Conservation (phyloP, 2,797 vertebrate genomes). For the Fistularia commersonii region DNA sequence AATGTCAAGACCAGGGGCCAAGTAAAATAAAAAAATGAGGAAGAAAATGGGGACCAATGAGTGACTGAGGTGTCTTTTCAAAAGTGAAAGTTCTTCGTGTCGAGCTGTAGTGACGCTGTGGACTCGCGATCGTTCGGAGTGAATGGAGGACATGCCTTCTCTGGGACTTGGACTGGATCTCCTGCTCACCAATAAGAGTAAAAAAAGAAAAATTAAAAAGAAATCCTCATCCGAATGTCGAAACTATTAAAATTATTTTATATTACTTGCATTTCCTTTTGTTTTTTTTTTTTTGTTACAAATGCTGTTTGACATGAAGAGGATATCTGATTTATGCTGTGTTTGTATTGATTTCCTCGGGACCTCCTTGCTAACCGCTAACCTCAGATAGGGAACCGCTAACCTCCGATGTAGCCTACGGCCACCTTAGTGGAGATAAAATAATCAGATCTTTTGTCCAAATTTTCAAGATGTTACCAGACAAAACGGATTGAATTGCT, state of each 20-base stretch:
- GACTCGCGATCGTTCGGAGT: conserved; percentile 32
- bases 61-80: conserved; percentile 26
- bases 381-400: too few species aligned
- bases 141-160: conserved; percentile 47
- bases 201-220: conserved; percentile 1
- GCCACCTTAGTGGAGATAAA: too few species aligned
- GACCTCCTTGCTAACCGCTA: too few species aligned
- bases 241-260: conserved; percentile 2
- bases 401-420: too few species aligned
- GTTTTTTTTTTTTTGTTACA: neutral
- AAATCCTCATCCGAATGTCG: neutral
- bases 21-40: conserved; percentile 56
- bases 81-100: conserved; percentile 46
- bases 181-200: conserved; percentile 43
- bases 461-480: too few species aligned
- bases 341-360: too few species aligned
- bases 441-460: too few species aligned
- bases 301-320: too few species aligned
- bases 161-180: conserved; percentile 37
- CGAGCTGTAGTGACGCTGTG: conserved; percentile 42
- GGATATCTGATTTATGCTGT: too few species aligned
- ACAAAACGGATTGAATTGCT: too few species aligned
- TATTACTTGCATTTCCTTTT: neutral
- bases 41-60: too few species aligned
- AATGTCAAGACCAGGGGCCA: conserved; percentile 48